phyloP scores from a whole-genome alignment of 1,140 invertebrate genomes.

The Pogonognathellus flavescens region DNA sequence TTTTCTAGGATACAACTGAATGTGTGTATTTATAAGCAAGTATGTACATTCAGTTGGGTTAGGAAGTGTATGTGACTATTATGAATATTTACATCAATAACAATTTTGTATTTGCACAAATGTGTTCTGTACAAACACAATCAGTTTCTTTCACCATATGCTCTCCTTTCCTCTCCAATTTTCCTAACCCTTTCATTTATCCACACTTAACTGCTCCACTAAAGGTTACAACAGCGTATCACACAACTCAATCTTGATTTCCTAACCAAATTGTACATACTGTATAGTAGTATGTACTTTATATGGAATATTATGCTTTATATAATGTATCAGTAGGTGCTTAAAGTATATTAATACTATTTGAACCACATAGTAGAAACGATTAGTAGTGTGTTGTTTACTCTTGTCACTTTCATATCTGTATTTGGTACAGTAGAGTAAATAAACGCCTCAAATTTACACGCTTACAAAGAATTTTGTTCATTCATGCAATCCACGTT shows the following conservation, averaged over 20 bases:
- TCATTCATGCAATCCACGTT: constrained; percentile 18
- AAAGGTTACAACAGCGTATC: too few relatives aligned
- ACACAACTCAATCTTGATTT: neutral
- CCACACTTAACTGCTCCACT: neutral
- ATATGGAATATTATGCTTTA: too few relatives aligned
- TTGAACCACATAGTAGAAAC: too few relatives aligned
- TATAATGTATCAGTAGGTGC: too few relatives aligned
- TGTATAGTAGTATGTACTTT: neutral
- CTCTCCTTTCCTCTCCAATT: constrained; percentile 1
- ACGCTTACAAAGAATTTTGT: neutral
- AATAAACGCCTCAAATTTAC: neutral
- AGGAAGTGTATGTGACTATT: too few relatives aligned
- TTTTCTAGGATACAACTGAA: neutral
- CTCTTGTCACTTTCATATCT: constrained; percentile 9
- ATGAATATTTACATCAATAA: constrained; percentile 15
- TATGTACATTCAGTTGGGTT: neutral
- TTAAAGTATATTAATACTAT: too few relatives aligned
- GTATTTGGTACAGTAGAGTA: constrained; percentile 1
- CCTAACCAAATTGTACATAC: neutral
- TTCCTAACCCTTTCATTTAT: constrained; percentile 22
- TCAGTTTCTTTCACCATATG: constrained; percentile 10
- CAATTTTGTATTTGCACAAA: constrained; percentile 42
- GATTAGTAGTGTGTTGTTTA: neutral
- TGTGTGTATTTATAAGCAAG: neutral
- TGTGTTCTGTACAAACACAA: constrained; percentile 14